Evolutionary conservation across 2,888 invertebrate genomes (phyloP).

Genomic region (Drosophila neotestacea): DNA sequence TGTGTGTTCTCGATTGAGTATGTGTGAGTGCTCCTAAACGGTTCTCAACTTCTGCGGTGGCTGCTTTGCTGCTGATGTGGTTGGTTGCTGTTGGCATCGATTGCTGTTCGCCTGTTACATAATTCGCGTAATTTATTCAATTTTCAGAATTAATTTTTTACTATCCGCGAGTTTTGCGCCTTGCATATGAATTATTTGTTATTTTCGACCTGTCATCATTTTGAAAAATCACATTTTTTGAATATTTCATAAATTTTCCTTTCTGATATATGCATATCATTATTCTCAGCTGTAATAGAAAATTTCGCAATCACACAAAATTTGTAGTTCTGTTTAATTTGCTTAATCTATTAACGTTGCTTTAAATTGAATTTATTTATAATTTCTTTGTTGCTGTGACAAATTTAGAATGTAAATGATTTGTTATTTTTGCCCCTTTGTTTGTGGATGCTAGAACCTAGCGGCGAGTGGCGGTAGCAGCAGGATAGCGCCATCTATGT

Average conservation of each 20-base stretch:
- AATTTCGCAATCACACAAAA: not conserved
- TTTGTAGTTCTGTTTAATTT: not conserved
- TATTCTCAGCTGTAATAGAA: not conserved
- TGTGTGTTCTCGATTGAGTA: constrained; percentile 24
- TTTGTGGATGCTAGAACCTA: not conserved
- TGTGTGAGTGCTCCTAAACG: constrained; percentile 62
- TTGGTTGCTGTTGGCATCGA: constrained; percentile 38
- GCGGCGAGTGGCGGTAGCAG: not conserved
- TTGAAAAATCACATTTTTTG: constrained; percentile 4
- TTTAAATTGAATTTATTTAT: not conserved
- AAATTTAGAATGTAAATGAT: constrained; percentile 10
- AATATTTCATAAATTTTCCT: constrained; percentile 5
- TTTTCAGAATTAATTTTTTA: constrained; percentile 81
- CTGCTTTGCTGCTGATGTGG: constrained; percentile 37
- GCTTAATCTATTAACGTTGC: not conserved
- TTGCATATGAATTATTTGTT: constrained; percentile 60
- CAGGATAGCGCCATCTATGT: constrained; percentile 14
- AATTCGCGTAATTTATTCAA: constrained; percentile 84
- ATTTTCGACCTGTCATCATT: constrained; percentile 26
- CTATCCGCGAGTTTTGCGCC: constrained; percentile 55
- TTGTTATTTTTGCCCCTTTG: not conserved
- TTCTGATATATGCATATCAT: not conserved
- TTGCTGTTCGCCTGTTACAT: constrained; percentile 80
- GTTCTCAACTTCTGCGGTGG: constrained; percentile 61
- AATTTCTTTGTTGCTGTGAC: constrained; percentile 11